A percentile compares a stretch with the other conserved stretches of the same genome.
These are phyloP conservation scores for Charanyca ferruginea DNA, from an alignment of 2,888 invertebrate species.

Conservation along the genomic window DNA sequence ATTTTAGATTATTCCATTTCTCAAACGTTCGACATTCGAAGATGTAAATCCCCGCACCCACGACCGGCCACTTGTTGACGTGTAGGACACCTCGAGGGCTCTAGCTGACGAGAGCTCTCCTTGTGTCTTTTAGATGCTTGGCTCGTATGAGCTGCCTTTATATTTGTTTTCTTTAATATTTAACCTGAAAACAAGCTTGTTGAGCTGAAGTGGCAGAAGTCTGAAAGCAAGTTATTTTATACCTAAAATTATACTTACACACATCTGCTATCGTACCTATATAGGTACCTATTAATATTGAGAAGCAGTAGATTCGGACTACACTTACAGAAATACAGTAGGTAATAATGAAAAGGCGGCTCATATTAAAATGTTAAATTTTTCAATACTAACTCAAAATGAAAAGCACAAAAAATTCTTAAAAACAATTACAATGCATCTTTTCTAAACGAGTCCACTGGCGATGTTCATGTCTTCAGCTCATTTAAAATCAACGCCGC, in stretches of 20 bases:
- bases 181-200: conserved; percentile 27
- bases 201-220: conserved; percentile 7
- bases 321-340: too few species aligned
- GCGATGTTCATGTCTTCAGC: conserved; percentile 61
- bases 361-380: neutral
- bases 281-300: neutral
- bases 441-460: conserved; percentile 67
- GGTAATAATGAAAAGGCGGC: neutral
- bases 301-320: neutral
- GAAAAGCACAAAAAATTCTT: conserved; percentile 30
- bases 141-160: conserved; percentile 49
- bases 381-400: neutral
- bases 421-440: conserved; percentile 39
- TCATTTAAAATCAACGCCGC: conserved; percentile 68
- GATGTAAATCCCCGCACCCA: conserved; percentile 67
- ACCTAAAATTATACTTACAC: neutral
- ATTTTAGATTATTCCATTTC: conserved; percentile 32
- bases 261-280: neutral
- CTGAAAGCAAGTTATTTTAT: neutral
- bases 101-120: conserved; percentile 81
- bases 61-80: conserved; percentile 86
- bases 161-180: conserved; percentile 57
- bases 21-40: conserved; percentile 57
- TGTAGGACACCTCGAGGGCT: conserved; percentile 80
- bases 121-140: conserved; percentile 79